Conservation (phyloP, 1,140 invertebrate genomes). For the Calliopsis andreniformis region DNA sequence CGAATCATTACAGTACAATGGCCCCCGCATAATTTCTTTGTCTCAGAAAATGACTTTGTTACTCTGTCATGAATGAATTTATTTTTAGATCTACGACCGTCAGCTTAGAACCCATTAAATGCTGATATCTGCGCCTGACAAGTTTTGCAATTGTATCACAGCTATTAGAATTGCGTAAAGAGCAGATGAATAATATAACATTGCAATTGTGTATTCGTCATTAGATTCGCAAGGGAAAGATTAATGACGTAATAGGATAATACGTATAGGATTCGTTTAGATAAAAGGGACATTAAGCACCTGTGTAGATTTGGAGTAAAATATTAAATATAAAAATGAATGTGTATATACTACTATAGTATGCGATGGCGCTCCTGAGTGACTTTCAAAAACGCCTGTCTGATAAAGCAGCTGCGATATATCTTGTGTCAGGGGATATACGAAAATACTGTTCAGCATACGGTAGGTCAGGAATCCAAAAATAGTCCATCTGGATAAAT, state of each 20-base stretch:
- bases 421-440: background rate
- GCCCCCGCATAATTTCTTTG: conserved; percentile 16
- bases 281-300: no score
- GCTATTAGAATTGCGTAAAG: no score
- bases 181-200: no score
- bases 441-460: background rate
- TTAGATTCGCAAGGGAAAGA: no score
- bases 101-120: background rate
- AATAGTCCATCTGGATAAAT: conserved; percentile 53
- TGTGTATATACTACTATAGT: no score
- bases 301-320: no score
- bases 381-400: background rate
- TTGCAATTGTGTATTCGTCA: no score
- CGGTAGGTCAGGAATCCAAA: conserved; percentile 62
- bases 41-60: conserved; percentile 5
- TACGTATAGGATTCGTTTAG: no score
- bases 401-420: background rate
- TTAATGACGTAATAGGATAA: no score
- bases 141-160: background rate
- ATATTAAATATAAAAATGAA: no score
- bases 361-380: no score
- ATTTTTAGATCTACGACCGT: background rate
- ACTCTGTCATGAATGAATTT: background rate
- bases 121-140: no score
- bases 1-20: conserved; percentile 2